Evolutionary conservation across 1,140 invertebrate species (phyloP).

Genomic region (Agrilus planipennis): DNA sequence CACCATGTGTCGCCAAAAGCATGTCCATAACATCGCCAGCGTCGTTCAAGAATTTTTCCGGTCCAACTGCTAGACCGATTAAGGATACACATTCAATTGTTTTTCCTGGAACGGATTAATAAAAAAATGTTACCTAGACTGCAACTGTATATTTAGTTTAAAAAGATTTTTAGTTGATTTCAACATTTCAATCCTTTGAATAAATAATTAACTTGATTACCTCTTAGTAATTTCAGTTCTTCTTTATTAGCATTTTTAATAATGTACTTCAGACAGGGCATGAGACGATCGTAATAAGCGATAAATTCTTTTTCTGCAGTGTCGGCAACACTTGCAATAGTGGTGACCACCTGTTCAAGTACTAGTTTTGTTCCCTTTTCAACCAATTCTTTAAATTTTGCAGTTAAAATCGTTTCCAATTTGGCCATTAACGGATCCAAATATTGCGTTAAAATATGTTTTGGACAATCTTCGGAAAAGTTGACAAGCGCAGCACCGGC

Average conservation of each 20-base stretch:
- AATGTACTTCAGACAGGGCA: conserved; percentile 96
- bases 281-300: conserved; percentile 69
- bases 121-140: conserved; percentile 5
- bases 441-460: conserved; percentile 83
- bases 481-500: conserved; percentile 94
- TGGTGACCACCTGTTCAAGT: conserved; percentile 94
- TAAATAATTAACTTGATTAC: too few species aligned
- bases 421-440: conserved; percentile 84
- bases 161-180: too few species aligned
- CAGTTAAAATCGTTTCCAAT: conserved; percentile 78
- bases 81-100: conserved; percentile 87
- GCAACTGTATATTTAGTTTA: too few species aligned
- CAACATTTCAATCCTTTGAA: conserved; percentile 90
- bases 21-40: conserved; percentile 95
- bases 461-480: conserved; percentile 98
- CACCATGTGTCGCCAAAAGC: conserved; percentile 81
- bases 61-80: conserved; percentile 92
- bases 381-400: conserved; percentile 89
- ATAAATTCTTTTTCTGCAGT: conserved; percentile 95
- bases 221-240: conserved; percentile 80
- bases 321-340: conserved; percentile 97
- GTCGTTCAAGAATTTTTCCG: conserved; percentile 89
- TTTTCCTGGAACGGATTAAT: conserved; percentile 32
- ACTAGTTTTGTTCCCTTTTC: conserved; percentile 92
- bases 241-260: conserved; percentile 84